Evolutionary conservation across 2,797 vertebrate genomes (phyloP).

Genomic region (Phylloscopus collybita): DNA sequence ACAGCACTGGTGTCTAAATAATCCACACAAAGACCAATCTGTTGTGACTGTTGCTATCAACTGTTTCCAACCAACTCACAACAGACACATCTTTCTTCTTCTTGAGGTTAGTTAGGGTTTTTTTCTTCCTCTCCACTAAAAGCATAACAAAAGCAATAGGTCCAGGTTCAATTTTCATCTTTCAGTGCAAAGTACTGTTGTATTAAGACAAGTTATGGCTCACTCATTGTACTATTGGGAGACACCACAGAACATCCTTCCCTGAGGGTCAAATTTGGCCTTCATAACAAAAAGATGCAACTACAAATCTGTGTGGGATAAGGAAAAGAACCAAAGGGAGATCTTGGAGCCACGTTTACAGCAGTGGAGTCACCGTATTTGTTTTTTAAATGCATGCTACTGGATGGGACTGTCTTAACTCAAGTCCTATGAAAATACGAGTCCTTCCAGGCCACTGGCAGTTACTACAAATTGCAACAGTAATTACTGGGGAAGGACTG

Average conservation of each 20-base stretch:
- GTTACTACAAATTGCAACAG: not conserved
- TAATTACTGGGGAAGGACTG: not conserved
- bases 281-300: not conserved
- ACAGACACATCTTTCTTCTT: slow-evolving; percentile 10
- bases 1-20: not conserved
- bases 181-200: not conserved
- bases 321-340: not conserved
- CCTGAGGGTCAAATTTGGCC: not conserved
- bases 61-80: slow-evolving; percentile 15
- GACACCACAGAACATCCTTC: not conserved
- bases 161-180: not conserved
- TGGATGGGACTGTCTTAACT: not conserved
- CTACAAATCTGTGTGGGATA: not conserved
- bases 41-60: slow-evolving; percentile 59
- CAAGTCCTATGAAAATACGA: not conserved
- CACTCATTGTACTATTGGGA: not conserved
- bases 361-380: not conserved
- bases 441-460: not conserved
- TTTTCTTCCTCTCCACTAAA: not conserved
- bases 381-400: not conserved
- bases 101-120: not conserved
- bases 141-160: not conserved
- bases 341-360: not conserved
- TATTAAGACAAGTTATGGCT: not conserved
- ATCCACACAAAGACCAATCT: slow-evolving; percentile 25